phyloP scores from a whole-genome alignment of 2,888 invertebrate genomes.

The Marronus borbonicus region DNA sequence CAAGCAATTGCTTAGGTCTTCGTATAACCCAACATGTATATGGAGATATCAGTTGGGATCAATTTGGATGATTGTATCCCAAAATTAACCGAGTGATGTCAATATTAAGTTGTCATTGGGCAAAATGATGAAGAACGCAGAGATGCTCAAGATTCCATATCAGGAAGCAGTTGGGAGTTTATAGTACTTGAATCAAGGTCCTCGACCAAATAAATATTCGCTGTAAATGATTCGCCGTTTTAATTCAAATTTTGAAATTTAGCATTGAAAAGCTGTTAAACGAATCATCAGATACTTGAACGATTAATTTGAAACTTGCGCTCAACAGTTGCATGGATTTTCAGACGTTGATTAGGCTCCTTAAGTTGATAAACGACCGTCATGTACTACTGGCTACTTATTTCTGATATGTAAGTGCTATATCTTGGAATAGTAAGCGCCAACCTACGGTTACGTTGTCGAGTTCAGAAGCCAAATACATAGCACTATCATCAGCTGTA shows the following conservation, averaged over 20 bases:
- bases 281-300: constrained; percentile 55
- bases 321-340: constrained; percentile 42
- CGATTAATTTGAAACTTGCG: constrained; percentile 48
- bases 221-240: constrained; percentile 46
- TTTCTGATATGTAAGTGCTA: background rate
- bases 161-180: constrained; percentile 51
- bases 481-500: background rate
- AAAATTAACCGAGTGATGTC: constrained; percentile 59
- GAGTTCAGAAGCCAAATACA: constrained; percentile 47
- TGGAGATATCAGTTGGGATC: background rate
- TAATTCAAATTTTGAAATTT: background rate
- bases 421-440: constrained; percentile 28
- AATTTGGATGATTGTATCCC: background rate
- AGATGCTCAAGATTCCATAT: constrained; percentile 49
- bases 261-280: constrained; percentile 55
- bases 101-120: constrained; percentile 47
- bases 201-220: constrained; percentile 53
- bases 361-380: constrained; percentile 51
- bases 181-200: constrained; percentile 52
- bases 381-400: no score
- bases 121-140: constrained; percentile 18
- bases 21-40: background rate
- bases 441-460: constrained; percentile 41
- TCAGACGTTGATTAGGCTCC: constrained; percentile 48
- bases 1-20: background rate